Evolutionary conservation across 2,797 vertebrate genomes (phyloP).

Genomic region (Helostoma temminkii): DNA sequence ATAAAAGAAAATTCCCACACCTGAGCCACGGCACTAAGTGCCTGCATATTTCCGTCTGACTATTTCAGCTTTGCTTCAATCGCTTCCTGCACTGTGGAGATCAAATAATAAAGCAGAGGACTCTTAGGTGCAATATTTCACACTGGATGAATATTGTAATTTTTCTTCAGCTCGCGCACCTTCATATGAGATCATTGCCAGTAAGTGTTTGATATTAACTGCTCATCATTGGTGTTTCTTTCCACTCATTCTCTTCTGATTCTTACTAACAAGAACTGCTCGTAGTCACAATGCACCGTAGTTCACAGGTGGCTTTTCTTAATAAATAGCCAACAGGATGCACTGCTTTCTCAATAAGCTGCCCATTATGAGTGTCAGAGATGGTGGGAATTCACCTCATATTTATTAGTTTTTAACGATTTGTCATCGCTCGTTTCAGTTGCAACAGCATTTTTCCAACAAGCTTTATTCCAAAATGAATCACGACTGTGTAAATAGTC

Average conservation of each 20-base stretch:
- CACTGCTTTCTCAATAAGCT: constrained; percentile 9
- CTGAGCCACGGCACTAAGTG: constrained; percentile 36
- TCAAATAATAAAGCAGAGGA: constrained; percentile 52
- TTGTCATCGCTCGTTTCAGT: neutral
- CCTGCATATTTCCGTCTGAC: constrained; percentile 46
- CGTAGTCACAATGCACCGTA: constrained; percentile 12
- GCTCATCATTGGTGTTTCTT: constrained; percentile 24
- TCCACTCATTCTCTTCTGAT: constrained; percentile 11
- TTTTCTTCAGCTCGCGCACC: constrained; percentile 22
- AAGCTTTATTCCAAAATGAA: neutral
- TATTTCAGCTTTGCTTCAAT: constrained; percentile 26
- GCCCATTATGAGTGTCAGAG: constrained; percentile 3
- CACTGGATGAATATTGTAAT: constrained; percentile 30
- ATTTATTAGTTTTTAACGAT: neutral
- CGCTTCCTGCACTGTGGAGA: constrained; percentile 35
- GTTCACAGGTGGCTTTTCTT: constrained; percentile 4
- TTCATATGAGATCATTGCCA: constrained; percentile 41
- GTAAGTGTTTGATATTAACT: constrained; percentile 35
- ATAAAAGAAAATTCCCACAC: constrained; percentile 51
- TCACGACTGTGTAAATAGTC: neutral
- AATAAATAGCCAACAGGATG: constrained; percentile 8
- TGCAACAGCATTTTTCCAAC: neutral
- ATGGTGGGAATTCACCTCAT: neutral
- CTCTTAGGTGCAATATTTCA: constrained; percentile 39
- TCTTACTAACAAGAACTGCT: constrained; percentile 39